These are phyloP conservation scores for Sander lucioperca DNA, from an alignment of 2,113 vertebrate species.

Conservation along the genomic window DNA sequence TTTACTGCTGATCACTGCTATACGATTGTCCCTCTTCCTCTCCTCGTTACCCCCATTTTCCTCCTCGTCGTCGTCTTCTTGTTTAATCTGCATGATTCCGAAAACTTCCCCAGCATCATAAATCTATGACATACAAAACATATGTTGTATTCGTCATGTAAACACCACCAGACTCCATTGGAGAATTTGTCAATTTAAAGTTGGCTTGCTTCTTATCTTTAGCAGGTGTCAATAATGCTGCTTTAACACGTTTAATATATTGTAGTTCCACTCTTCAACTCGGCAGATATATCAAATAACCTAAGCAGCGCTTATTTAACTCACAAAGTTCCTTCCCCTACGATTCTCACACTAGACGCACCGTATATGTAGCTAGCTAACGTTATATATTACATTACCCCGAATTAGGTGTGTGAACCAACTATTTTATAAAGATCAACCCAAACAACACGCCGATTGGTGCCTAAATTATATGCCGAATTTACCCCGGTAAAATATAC, in stretches of 20 bases:
- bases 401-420: rapidly evolving
- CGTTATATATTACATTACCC: not conserved
- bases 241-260: not conserved
- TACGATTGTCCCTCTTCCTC: conserved; percentile 72
- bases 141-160: rapidly evolving
- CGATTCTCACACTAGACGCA: not conserved
- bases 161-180: not conserved
- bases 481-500: not conserved
- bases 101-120: conserved; percentile 96
- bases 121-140: conserved; percentile 79
- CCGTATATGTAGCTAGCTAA: too few species aligned
- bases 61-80: conserved; percentile 77
- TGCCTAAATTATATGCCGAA: not conserved
- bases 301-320: too few species aligned
- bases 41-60: conserved; percentile 56
- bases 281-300: not conserved
- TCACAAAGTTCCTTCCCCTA: not conserved
- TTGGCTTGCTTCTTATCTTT: not conserved
- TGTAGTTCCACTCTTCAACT: not conserved
- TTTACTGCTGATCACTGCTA: conserved; percentile 84
- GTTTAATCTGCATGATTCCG: conserved; percentile 92
- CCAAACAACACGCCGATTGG: rapidly evolving
- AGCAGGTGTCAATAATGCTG: not conserved
- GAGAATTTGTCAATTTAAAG: not conserved
- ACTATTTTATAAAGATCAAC: not conserved